Base-by-base conservation (phyloP, 1,140 invertebrate genomes). In the Lepidurus arcticus region DNA sequence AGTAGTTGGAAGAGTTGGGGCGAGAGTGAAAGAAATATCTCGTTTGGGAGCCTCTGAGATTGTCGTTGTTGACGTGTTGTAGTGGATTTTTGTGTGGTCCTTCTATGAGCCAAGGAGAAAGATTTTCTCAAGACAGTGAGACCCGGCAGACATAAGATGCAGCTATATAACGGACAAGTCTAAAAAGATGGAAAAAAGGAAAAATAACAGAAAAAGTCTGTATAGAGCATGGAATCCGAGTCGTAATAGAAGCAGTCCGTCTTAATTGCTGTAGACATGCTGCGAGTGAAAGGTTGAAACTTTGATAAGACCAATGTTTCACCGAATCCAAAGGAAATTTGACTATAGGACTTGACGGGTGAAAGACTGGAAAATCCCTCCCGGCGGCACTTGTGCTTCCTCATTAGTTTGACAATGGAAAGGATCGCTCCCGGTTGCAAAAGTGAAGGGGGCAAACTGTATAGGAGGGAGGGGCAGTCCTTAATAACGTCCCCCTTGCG, bases 241-340 rank as follows among this genome's bases (percentile, higher is more conserved):
- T 34, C 34, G 34, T 34, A 34, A 34, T 34, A 34, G 34, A 34
- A 34, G 34, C 34, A 65, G 53, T 65, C 21, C 8, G 13, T 16
- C 9, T 65, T 65, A 65, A 65, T 65, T 9, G 53, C 53, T 65
- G 53, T 21, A 65, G 13, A 65, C 53, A 16, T 65, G 53, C 53
- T 65, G 53, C 16, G 53, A 65, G 53, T 65, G 53, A 65, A 65
- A 65, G 53, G 53, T 65, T 65, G 53, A 65, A 65, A 65, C n/a
- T 65, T 65, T 13, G 13, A 65, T 65, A 16, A 65, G 53, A 65
- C 53, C 53, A 65, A 65, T 65, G 53, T 65, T 65, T 65, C 21
- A 65, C 53, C 16, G 53, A 65, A 65, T 65, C 53, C 53, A 21
- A 65, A 21, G 34, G 34, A 34, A 34, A 34, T 3, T 34, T 34